Evolutionary conservation across 1,140 invertebrate species (phyloP).

Genomic region (Goniozus legneri): DNA sequence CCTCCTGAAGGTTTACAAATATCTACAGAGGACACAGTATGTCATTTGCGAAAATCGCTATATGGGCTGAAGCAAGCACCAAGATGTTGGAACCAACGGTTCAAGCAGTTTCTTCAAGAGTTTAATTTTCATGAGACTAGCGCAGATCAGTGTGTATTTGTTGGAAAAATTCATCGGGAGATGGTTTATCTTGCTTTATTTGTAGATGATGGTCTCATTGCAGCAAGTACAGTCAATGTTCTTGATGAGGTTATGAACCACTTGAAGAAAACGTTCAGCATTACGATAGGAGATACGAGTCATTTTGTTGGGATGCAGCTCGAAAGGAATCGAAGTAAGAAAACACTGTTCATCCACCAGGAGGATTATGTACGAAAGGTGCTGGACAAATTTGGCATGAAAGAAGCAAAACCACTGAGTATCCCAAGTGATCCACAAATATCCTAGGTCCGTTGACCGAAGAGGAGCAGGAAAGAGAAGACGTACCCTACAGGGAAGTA

Average conservation of each 20-base stretch:
- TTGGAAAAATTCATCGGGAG: not conserved
- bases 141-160: slow-evolving; percentile 9
- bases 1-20: not conserved
- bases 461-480: not conserved
- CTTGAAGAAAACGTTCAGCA: slow-evolving; percentile 13
- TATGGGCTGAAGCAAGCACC: not conserved
- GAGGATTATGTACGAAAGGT: not conserved
- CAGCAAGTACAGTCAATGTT: slow-evolving; percentile 1
- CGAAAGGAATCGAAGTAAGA: not conserved
- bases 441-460: not conserved
- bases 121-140: not conserved
- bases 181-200: slow-evolving; percentile 21
- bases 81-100: not conserved
- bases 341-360: slow-evolving; percentile 1
- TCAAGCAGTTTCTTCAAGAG: slow-evolving; percentile 9
- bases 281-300: slow-evolving; percentile 4
- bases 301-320: slow-evolving; percentile 19
- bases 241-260: slow-evolving; percentile 3
- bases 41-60: not conserved
- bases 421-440: not conserved
- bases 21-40: not conserved
- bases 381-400: not conserved
- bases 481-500: slow-evolving; percentile 27
- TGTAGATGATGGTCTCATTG: slow-evolving; percentile 29
- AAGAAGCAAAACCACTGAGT: not conserved